Percentiles rank a stretch among this genome's conserved stretches.
Conservation (phyloP, 2,113 vertebrate species). For the Xiphophorus couchianus region DNA sequence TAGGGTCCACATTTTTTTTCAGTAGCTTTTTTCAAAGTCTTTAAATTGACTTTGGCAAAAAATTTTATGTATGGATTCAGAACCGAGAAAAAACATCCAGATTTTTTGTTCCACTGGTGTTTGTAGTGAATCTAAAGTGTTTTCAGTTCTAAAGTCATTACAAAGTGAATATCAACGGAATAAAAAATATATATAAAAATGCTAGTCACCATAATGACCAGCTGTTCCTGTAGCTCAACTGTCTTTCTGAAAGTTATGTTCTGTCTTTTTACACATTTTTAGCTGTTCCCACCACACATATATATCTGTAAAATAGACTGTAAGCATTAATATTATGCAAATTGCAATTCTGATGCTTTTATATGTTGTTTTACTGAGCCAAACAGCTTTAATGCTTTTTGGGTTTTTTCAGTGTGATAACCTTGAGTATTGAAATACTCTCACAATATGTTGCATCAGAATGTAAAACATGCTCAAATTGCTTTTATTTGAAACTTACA, state of each 20-base stretch:
- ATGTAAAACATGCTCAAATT: too few species aligned
- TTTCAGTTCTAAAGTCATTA: conserved; percentile 20
- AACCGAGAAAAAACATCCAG: not conserved
- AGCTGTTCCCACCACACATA: conserved; percentile 51
- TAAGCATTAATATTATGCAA: conserved; percentile 11
- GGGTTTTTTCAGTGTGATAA: not conserved
- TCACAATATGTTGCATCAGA: too few species aligned
- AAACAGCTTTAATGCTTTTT: not conserved
- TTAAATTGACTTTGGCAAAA: conserved; percentile 32
- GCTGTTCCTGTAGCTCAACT: not conserved
- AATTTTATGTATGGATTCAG: conserved; percentile 5
- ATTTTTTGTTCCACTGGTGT: conserved; percentile 33
- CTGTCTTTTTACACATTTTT: conserved; percentile 52
- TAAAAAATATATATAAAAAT: conserved; percentile 7
- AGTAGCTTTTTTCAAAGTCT: too few species aligned
- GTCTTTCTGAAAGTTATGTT: conserved; percentile 12
- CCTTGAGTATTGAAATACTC: not conserved
- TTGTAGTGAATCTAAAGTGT: not conserved
- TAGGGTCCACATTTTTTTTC: too few species aligned
- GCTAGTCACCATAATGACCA: not conserved
- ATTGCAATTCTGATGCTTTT: not conserved
- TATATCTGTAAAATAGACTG: conserved; percentile 8
- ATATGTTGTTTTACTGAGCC: not conserved
- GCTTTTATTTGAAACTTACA: too few species aligned
- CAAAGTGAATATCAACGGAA: not conserved